Base-by-base conservation (phyloP, 2,888 invertebrate species). In the Nephrotoma appendiculata region DNA sequence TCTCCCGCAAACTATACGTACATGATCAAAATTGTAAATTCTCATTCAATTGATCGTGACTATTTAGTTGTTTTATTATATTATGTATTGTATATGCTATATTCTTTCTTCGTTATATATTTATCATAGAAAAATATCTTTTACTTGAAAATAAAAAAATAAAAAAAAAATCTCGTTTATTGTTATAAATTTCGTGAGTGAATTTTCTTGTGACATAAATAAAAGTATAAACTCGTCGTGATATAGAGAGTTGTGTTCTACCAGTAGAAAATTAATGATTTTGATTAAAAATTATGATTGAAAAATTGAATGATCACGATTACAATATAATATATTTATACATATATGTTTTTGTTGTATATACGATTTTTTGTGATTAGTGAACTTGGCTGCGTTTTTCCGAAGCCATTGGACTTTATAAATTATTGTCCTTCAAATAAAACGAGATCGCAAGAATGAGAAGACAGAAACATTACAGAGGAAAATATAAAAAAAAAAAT, bases 261-360 rank as follows among this genome's bases (percentile, higher is more conserved):
- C 41, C 12, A 31, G 41, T 41, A 83, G 43, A 12, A 42, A 84
- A 84, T 42, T 84, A 84, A 84, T 15, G 42, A 84, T 41, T 84
- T 84, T 84, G 84, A 84, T 84, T 84, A 84, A 84, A 84, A 84
- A 84, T 84, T 84, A 84, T 84, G 84, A 84, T 84, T 84, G n/a
- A 84, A 84, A 12, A 84, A 43, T 42, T 84, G 84, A 84, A 84
- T 84, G 84, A 84, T 84, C 84, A 84, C 84, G 84, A 84, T 71
- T 71, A 71, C 31, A 19, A 44, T 9, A 44, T 44, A 44, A 9
- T 71, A 31, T 71, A 71, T 44, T 44, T 44, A 44, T 44, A 44
- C n/a, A n/a, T 44, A 44, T 11, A 5, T 31, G 31, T 31, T 2
- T 31, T 2, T 31, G 31, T 31, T 31, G 31, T 11, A 44, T 44